A percentile compares a stretch with the other conserved stretches of the same genome.
Conservation (phyloP, 2,888 invertebrate species). For the Oscheius onirici region DNA sequence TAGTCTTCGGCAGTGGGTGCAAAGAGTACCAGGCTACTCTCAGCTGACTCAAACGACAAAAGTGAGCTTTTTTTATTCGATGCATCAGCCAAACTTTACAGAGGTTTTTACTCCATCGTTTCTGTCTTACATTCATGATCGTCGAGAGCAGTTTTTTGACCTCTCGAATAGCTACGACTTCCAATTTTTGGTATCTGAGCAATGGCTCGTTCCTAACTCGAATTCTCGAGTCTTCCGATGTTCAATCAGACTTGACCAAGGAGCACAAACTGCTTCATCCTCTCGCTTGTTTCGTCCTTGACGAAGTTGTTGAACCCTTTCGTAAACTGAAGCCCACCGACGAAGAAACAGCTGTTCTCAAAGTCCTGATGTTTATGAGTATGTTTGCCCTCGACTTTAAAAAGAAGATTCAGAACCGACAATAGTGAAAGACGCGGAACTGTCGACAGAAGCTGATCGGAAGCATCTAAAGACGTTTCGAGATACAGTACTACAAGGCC, state of each 20-base stretch:
- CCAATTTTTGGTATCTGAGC: conserved; percentile 45
- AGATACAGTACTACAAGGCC: conserved; percentile 41
- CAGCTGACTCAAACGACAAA: conserved; percentile 30
- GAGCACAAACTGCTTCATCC: conserved; percentile 37
- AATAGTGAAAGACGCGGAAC: conserved; percentile 30
- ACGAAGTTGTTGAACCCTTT: conserved; percentile 47
- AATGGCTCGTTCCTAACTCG: conserved; percentile 18
- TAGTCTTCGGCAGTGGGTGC: conserved; percentile 42
- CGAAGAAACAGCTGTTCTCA: conserved; percentile 46
- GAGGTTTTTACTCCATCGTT: conserved; percentile 43
- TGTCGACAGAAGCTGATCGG: conserved; percentile 39
- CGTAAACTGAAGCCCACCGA: conserved; percentile 38
- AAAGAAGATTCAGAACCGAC: conserved; percentile 44
- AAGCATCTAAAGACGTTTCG: conserved; percentile 33
- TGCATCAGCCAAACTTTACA: conserved; percentile 14
- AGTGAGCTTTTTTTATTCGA: conserved; percentile 3
- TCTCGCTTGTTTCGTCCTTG: conserved; percentile 40
- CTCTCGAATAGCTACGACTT: conserved; percentile 39
- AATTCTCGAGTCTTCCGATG: neutral
- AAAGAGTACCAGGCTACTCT: conserved; percentile 36
- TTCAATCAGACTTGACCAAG: neutral
- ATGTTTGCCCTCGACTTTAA: conserved; percentile 21
- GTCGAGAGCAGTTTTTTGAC: conserved; percentile 48
- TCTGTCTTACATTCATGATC: conserved; percentile 48
- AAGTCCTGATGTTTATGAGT: conserved; percentile 54